Evolutionary conservation across 2,113 vertebrate species (phyloP), one percentile per base, ranked within the genome.

Genomic region (Thomomys bottae): DNA sequence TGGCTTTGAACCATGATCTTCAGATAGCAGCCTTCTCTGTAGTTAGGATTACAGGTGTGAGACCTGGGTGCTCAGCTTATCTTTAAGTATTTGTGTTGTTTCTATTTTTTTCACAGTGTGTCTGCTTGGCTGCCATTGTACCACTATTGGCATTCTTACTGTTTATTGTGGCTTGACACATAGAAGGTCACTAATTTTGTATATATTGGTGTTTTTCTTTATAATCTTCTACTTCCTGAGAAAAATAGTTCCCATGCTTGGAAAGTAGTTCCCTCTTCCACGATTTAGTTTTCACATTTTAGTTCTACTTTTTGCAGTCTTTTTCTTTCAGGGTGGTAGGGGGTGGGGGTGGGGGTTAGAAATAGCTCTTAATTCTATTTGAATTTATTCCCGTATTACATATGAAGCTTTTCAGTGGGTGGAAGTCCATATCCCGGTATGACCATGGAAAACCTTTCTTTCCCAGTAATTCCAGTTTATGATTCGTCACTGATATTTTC

Each of bases 341-440:
- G n/a, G n/a, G n/a, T n/a, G n/a, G n/a, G n/a, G n/a, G n/a, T n/a
- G n/a, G n/a, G n/a, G n/a, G n/a, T n/a, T 83, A 54, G 49, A 15
- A 54, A 54, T 84, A 64, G 34, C 36, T 75, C 8, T 87, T 93
- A 71, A 40, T 90, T 90, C 23, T 78, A 54, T 20, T 36, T 84
- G 32, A 73, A 67, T 87, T 89, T 87, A 90, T 89, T 67, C 90
- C 14, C 28, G 7, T 81, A 28, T 73, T 78, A 79, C 57, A 90
- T 63, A 14, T 68, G 15, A 80, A 14, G 5, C 10, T 77, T 87
- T 82, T 87, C 14, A 54, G 3, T 42, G 77, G 34, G 42, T n/a
- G 66, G 14, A 84, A 79, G 42, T 88, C 49, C 68, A 80, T 93
- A 67, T 32, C 23, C 45, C 2, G 64, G 77, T 1, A 61, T 63